Conservation (phyloP, 1,140 invertebrate species). For the Apocrypta bakeri region DNA sequence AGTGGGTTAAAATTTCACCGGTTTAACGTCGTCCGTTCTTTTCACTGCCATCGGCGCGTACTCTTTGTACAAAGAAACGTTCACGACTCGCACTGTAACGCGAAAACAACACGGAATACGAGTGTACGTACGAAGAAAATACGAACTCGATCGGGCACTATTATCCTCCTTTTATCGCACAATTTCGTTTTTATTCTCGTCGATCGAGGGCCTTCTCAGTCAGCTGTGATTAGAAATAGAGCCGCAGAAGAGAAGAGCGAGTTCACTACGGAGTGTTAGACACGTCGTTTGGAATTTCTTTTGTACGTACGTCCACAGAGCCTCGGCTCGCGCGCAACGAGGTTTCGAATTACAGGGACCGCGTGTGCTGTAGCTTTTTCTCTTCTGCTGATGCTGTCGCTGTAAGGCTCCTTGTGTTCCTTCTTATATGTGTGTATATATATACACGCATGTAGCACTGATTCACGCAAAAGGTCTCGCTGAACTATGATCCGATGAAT, state of each 20-base stretch:
- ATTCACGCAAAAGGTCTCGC: background rate
- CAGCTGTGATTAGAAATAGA: slow-evolving; percentile 39
- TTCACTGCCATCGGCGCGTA: background rate
- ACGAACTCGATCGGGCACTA: background rate
- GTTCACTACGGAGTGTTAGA: slow-evolving; percentile 14
- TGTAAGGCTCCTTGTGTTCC: background rate
- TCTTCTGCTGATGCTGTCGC: background rate
- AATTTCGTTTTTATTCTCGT: slow-evolving; percentile 18
- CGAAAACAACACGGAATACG: background rate
- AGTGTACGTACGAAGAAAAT: too few species aligned
- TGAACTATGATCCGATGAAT: background rate
- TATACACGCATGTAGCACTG: background rate
- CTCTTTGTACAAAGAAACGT: background rate
- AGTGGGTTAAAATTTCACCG: background rate
- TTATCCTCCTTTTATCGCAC: background rate
- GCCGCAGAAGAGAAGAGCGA: background rate
- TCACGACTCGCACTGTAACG: background rate
- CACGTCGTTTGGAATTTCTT: slow-evolving; percentile 41
- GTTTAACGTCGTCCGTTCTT: too few species aligned
- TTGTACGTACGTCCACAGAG: slow-evolving; percentile 22
- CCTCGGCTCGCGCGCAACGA: slow-evolving; percentile 45
- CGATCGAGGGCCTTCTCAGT: slow-evolving; percentile 40
- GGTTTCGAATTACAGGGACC: slow-evolving; percentile 57
- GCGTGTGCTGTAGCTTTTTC: slow-evolving; percentile 41
- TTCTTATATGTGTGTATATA: too few species aligned